These are phyloP conservation scores for Drosophila dives DNA, from an alignment of 2,888 invertebrate genomes.

Conservation along the genomic window DNA sequence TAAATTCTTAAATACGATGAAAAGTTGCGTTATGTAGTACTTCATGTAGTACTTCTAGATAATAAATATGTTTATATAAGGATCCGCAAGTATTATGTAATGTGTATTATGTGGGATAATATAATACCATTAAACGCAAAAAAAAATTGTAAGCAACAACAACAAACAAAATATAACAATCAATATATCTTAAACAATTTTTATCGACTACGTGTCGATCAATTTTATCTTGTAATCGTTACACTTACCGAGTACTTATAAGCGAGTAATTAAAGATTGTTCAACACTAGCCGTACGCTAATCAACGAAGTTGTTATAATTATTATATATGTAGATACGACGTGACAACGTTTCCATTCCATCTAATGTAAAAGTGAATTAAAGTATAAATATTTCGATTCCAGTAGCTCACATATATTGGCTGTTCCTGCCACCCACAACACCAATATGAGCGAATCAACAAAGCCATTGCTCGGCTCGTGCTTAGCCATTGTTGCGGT, in stretches of 20 bases:
- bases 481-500: slow-evolving; percentile 71
- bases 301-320: slow-evolving; percentile 63
- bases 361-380: slow-evolving; percentile 65
- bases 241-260: slow-evolving; percentile 13
- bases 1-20: background rate
- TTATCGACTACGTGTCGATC: background rate
- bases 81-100: background rate
- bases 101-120: background rate
- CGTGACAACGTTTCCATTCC: slow-evolving; percentile 62
- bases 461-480: slow-evolving; percentile 57
- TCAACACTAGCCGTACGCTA: slow-evolving; percentile 49
- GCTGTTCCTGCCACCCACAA: slow-evolving; percentile 44
- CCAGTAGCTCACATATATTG: slow-evolving; percentile 41
- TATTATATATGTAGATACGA: slow-evolving; percentile 60
- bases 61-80: background rate
- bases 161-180: background rate
- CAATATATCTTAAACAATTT: background rate
- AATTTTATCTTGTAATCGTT: slow-evolving; percentile 14
- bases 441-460: slow-evolving; percentile 57
- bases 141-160: background rate
- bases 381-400: slow-evolving; percentile 42
- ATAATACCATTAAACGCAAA: background rate
- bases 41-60: background rate
- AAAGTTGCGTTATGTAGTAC: background rate
- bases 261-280: background rate